Evolutionary conservation across 2,113 vertebrate species (phyloP), one percentile per base, ranked within the genome.

Genomic region (Enhydra lutris): DNA sequence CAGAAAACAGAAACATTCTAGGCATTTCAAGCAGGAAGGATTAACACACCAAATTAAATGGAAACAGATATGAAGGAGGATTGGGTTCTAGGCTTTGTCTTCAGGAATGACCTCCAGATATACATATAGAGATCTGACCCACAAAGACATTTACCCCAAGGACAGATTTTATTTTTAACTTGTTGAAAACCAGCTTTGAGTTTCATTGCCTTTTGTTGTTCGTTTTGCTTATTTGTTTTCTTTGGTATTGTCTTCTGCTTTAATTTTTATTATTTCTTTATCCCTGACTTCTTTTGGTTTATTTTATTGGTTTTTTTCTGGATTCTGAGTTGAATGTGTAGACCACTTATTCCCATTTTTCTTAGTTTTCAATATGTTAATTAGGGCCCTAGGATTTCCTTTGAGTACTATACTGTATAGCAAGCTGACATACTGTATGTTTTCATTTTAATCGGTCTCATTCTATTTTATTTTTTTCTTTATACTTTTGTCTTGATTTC

Each of bases 201-300:
- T 81, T 50, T 82, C 79, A 29, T 5, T 84, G 10, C 13, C 50
- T n/a, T 88, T 57, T 79, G 24, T 78, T 86, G 59, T 65, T 29
- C 2, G 7, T 89, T 71, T 76, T 63, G 14, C 39, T 73, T 29
- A 2, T 24, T 55, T 57, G 14, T 92, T 85, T 63, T 78, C 59
- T 78, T 80, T 85, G 57, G 36, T 76, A 11, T 12, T 57, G 24
- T 84, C 55, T 52, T 71, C 39, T 61, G 39, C 67, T 87, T 80
- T 79, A 80, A 11, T 34, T 87, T 91, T 89, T 91, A 57, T 81
- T 96, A 13, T 47, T 82, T 91, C 52, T 96, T 95, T 90, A 65
- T n/a, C 59, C 42, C 23, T 63, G 36, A 65, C 14, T 76, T 47
- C 2, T 81, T 89, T 59, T 36, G 50, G 5, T 80, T 88, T 85